Percentiles rank a stretch among this genome's conserved stretches.
Conservation (phyloP, 1,140 invertebrate genomes). For the Trachymyrmex septentrionalis region DNA sequence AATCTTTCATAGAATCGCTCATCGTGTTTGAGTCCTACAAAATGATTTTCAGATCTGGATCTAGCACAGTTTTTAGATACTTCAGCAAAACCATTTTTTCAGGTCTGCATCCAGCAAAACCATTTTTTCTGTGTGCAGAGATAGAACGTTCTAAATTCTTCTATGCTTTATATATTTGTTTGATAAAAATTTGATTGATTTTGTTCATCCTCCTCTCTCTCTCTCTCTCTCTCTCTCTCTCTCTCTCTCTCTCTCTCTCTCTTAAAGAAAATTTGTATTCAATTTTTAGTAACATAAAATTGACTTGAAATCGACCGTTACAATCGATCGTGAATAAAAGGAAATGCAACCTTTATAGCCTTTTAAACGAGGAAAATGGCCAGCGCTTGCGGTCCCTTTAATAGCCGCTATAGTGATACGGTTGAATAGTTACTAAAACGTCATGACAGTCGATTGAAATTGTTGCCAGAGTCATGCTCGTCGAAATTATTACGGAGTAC, state of each 20-base stretch:
- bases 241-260: not conserved
- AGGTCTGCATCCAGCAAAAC: too few species aligned
- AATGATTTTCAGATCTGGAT: too few species aligned
- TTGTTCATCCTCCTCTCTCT: not conserved
- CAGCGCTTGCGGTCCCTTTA: conserved; percentile 41
- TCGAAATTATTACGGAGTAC: conserved; percentile 34
- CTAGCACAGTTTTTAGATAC: too few species aligned
- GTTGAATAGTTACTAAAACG: conserved; percentile 49
- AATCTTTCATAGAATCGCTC: too few species aligned
- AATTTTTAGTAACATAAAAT: conserved; percentile 8
- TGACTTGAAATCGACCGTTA: not conserved
- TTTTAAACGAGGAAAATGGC: conserved; percentile 6
- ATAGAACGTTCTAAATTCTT: not conserved
- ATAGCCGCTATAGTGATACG: conserved; percentile 32
- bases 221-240: not conserved
- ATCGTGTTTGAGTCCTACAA: too few species aligned
- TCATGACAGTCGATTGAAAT: conserved; percentile 33
- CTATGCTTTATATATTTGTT: not conserved
- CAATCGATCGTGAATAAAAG: conserved; percentile 11
- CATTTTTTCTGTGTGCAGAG: not conserved
- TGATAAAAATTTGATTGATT: not conserved
- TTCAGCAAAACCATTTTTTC: too few species aligned
- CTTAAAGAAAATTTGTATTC: not conserved
- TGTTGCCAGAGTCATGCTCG: conserved; percentile 26
- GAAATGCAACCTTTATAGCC: conserved; percentile 8